Evolutionary conservation across 2,888 invertebrate genomes (phyloP), one percentile per base, ranked within the genome.

Genomic region (Leuctra nigra): DNA sequence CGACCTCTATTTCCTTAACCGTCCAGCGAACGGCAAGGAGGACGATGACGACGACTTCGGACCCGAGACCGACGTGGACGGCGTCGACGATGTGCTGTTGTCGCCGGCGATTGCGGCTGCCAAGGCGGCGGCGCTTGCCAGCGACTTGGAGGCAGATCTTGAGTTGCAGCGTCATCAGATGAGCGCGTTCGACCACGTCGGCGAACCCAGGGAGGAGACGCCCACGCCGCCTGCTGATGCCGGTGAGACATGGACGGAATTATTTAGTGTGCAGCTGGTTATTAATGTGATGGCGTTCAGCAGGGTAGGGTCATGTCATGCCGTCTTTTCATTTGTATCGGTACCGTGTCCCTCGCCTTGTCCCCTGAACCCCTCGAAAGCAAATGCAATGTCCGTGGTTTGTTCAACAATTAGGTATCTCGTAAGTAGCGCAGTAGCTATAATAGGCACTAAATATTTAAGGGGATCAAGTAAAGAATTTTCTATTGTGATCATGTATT

Each of bases 21-120:
- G 56, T 24, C 35, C 47, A 13, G 35, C 4, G 6, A 53, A 53
- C 16, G 53, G 46, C 39, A 55, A 55, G 9, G 48, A 46, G 22
- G 22, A 35, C 23, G 81, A 82, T 64, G 81, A 81, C 64, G 81
- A 81, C 60, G 84, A 87, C 70, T 77, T 86, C 62, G 87, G 87
- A 2, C 86, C 86, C 0, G 87, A 87, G 73, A 86, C 86, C 0
- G 83, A 86, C 61, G 86, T 87, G 9, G 87, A 87, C 69, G 78
- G 80, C 23, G 77, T 81, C 55, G 77, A 80, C 62, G 81, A 81
- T 59, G 73, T 73, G 2, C 61, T 67, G 38, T 56, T 60, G 57
- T 58, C 72, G 18, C 70, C 72, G 33, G 64, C 64, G 53, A 65
- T 69, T 58, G 70, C 68, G 14, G 68, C 69, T 20, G 65, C 68